Evolutionary conservation across 2,888 invertebrate genomes (phyloP).

Genomic region (Lacanobia wlatinum): DNA sequence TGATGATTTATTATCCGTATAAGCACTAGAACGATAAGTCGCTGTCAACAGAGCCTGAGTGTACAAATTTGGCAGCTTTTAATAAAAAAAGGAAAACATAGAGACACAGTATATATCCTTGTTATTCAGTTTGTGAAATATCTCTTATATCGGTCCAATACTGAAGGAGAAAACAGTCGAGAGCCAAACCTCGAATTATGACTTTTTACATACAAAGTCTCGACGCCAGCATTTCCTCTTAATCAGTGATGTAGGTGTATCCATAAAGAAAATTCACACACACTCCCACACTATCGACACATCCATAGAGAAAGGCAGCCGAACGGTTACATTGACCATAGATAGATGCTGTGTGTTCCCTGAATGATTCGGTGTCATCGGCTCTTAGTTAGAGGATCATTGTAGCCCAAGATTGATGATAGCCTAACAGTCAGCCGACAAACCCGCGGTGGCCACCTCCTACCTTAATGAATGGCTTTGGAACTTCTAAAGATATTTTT

Average conservation of each 20-base stretch:
- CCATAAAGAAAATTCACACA: conserved; percentile 26
- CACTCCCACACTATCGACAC: conserved; percentile 2
- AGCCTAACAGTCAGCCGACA: conserved; percentile 78
- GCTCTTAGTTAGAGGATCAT: conserved; percentile 85
- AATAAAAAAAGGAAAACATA: no score
- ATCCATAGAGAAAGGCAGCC: conserved; percentile 62
- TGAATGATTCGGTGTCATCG: conserved; percentile 78
- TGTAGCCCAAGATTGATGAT: conserved; percentile 85
- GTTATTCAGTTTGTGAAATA: no score
- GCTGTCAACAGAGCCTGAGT: no score
- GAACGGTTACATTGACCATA: conserved; percentile 66
- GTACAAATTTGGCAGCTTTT: no score
- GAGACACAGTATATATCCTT: no score
- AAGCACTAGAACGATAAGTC: no score
- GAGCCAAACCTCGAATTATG: no score
- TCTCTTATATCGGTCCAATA: no score
- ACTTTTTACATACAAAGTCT: no score
- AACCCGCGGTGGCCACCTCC: conserved; percentile 67
- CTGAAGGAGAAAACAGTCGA: no score
- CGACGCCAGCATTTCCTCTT: no score
- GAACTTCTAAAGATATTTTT: conserved; percentile 50
- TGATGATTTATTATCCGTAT: no score
- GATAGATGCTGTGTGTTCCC: conserved; percentile 72
- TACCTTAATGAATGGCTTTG: conserved; percentile 60
- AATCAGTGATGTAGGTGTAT: not conserved